phyloP scores from a whole-genome alignment of 1,140 invertebrate genomes.

The Calephelis virginiensis region DNA sequence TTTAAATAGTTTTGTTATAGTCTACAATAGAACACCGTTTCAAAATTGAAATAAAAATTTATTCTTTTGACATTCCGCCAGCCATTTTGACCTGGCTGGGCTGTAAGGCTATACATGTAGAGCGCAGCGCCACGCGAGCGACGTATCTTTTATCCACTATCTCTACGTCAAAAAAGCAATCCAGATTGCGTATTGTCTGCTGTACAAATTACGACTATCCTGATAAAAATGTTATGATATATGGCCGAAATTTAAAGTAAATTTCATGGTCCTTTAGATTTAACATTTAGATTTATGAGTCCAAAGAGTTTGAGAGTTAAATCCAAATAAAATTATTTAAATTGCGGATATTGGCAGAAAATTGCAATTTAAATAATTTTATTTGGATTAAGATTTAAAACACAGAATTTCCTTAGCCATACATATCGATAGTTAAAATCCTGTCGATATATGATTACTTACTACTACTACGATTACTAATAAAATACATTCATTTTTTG shows the following conservation, averaged over 20 bases:
- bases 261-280: background rate
- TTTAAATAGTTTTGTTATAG: background rate
- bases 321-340: no score
- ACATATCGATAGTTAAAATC: no score
- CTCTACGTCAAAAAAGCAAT: constrained; percentile 8
- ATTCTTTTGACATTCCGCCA: constrained; percentile 7
- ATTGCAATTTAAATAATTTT: no score
- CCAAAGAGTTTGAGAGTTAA: no score
- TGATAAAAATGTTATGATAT: background rate
- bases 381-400: no score
- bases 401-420: no score
- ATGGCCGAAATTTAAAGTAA: background rate
- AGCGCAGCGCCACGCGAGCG: background rate
- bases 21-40: background rate
- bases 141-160: constrained; percentile 14
- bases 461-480: no score
- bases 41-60: background rate
- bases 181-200: background rate
- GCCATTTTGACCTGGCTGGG: background rate
- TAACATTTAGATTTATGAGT: background rate
- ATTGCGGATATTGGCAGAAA: no score
- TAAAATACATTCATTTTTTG: no score
- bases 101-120: background rate
- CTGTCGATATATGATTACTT: no score
- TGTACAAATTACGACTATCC: background rate